Evolutionary conservation across 2,797 vertebrate species (phyloP), one percentile per base, ranked within the genome.

Genomic region (Channa striata): DNA sequence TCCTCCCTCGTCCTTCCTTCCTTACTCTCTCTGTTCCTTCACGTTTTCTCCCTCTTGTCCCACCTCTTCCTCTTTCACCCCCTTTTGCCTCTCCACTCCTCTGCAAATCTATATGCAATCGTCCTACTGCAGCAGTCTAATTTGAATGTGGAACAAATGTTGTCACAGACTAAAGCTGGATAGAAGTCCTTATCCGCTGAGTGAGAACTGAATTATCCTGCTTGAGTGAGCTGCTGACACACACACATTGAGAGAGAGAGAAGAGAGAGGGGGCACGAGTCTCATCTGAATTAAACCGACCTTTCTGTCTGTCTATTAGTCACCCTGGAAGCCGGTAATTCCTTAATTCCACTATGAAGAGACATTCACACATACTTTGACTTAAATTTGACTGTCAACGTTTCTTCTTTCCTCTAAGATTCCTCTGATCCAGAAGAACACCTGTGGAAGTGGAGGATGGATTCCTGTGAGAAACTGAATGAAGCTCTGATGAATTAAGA

Each of bases 121-220:
- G 82, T 87, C 82, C 83, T 80, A 50, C 84, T 82, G 86, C 89
- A 90, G 88, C 80, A 87, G 89, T 77, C 87, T 87, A 79, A 89
- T 92, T 87, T 91, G 80, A 90, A 91, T 89, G 86, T 91, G 88
- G 89, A 87, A 90, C 89, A 90, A 89, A 91, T 91, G 89, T 87
- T 86, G 87, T 87, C 87, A 90, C 86, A 91, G 87, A 89, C 75
- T 88, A 82, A 90, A 89, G 89, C 86, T 88, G 88, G 88, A 89
- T 91, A 87, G 79, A 89, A 83, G 87, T 90, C 82, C 86, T 90
- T 89, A 89, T 90, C 87, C 80, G 54, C 73, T 51, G 78, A 89
- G 84, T 86, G 83, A 92, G 86, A 87, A 87, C 86, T 89, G 87
- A 91, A 91, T 91, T 91, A 91, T 91, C 88, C 86, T 87, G 84